A percentile compares a stretch with the other conserved stretches of the same genome.
Conservation (phyloP, 2,797 vertebrate genomes). For the Chlorospingus semifuscus region DNA sequence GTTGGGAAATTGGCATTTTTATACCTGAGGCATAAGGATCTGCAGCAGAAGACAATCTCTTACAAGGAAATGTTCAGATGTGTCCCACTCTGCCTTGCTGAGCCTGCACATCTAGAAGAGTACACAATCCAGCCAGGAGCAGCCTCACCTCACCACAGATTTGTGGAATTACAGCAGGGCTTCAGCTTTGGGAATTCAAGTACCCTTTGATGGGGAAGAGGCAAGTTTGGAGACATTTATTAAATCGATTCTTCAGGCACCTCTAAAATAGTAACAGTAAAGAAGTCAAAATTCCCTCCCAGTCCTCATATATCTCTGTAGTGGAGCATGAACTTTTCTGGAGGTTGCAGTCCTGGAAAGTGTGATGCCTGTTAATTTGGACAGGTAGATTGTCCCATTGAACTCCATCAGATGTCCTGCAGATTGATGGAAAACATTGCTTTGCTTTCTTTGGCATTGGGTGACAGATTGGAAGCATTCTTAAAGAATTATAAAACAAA, state of each 20-base stretch:
- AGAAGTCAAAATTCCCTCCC: background rate
- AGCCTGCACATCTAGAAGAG: background rate
- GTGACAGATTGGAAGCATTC: background rate
- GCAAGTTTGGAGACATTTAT: background rate
- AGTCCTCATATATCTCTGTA: background rate
- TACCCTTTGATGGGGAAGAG: background rate
- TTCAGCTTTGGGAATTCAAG: background rate
- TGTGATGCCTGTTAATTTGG: background rate
- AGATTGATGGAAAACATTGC: slow-evolving; percentile 14
- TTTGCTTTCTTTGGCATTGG: background rate
- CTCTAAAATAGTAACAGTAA: background rate
- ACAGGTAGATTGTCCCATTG: background rate
- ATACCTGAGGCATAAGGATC: background rate
- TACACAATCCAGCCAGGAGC: background rate
- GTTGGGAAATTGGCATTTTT: background rate
- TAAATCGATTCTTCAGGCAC: background rate
- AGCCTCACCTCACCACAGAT: background rate
- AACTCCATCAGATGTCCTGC: background rate
- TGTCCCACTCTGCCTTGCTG: background rate
- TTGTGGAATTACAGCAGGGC: background rate
- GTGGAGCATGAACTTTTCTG: slow-evolving; percentile 33
- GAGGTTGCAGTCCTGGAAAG: slow-evolving; percentile 4
- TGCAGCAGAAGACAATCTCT: background rate
- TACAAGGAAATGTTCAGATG: background rate
- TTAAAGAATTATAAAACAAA: background rate